Evolutionary conservation across 2,888 invertebrate species (phyloP).

Genomic region (Tipula confusa): DNA sequence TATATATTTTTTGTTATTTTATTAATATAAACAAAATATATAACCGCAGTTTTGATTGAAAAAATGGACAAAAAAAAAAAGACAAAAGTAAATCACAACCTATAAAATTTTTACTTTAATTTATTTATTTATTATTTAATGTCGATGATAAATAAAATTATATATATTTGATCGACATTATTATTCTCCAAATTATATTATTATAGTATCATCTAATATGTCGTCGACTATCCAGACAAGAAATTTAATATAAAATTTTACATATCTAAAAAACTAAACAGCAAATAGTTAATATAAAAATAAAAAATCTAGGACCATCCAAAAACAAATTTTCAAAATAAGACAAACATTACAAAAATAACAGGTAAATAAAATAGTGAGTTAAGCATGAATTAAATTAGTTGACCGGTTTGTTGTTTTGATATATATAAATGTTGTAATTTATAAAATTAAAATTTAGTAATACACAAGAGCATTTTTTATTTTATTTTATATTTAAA

Average conservation of each 20-base stretch:
- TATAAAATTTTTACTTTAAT: background rate
- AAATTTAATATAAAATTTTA: background rate
- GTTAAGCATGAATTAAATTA: constrained; percentile 3
- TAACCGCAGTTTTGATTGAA: background rate
- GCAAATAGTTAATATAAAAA: background rate
- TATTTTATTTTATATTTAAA: background rate
- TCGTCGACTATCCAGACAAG: background rate
- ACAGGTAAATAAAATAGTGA: constrained; percentile 20
- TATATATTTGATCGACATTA: background rate
- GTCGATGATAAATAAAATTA: background rate
- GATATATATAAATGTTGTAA: constrained; percentile 21
- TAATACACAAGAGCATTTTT: background rate
- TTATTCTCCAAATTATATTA: background rate
- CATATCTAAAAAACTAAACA: background rate
- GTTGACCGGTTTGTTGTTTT: constrained; percentile 9
- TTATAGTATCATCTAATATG: background rate
- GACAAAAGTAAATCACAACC: background rate
- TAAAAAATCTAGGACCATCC: background rate
- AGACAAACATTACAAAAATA: background rate
- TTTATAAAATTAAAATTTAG: background rate
- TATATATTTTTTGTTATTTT: background rate
- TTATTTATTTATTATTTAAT: background rate
- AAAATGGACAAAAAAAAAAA: background rate
- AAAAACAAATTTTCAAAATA: background rate
- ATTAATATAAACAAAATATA: background rate